Conservation (phyloP, 1,140 invertebrate genomes). For the Aphelinus atriplicis region DNA sequence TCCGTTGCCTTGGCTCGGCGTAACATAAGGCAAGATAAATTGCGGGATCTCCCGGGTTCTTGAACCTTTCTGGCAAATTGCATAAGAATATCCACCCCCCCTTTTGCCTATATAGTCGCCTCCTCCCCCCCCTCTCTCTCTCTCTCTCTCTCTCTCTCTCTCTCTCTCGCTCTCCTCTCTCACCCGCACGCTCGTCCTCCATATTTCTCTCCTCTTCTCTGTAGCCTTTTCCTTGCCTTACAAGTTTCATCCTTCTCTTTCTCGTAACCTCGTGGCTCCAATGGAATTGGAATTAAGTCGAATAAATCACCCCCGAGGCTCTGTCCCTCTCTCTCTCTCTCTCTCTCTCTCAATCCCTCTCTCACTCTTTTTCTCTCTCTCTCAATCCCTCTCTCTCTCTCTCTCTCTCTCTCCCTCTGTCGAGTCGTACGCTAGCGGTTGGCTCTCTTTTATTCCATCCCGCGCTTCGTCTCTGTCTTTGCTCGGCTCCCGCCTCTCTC, state of each 20-base stretch:
- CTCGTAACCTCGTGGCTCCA: constrained; percentile 61
- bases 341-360: too few relatives aligned
- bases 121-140: constrained; percentile 3
- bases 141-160: neutral
- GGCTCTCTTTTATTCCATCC: neutral
- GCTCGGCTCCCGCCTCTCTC: neutral
- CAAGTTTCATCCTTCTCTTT: constrained; percentile 41
- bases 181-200: constrained; percentile 16
- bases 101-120: constrained; percentile 27
- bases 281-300: constrained; percentile 69
- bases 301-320: constrained; percentile 66
- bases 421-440: neutral
- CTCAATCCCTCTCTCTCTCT: neutral
- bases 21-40: constrained; percentile 70
- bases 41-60: constrained; percentile 68
- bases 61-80: constrained; percentile 70
- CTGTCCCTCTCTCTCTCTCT: constrained; percentile 22
- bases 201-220: constrained; percentile 6
- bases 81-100: constrained; percentile 67
- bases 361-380: too few relatives aligned
- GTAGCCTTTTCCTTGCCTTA: constrained; percentile 22
- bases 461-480: constrained; percentile 24
- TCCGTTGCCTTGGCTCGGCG: constrained; percentile 67
- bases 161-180: constrained; percentile 20
- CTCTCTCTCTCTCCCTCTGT: constrained; percentile 1